Evolutionary conservation across 2,113 vertebrate species (phyloP).

Genomic region (Lethenteron reissneri): DNA sequence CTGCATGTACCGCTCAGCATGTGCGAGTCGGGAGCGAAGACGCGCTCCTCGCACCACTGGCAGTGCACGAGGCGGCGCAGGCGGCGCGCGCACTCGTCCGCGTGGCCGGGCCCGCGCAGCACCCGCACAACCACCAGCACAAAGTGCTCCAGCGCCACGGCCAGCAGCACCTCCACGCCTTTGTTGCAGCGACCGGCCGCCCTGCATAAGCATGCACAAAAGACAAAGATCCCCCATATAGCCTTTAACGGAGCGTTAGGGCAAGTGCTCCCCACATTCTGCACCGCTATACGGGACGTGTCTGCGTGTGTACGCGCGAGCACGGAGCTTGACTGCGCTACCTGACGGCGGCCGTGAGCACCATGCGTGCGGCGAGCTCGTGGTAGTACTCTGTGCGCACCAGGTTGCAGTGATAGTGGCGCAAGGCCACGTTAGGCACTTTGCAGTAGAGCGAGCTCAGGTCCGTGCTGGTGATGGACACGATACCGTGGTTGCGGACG

Average conservation of each 20-base stretch:
- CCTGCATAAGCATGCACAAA: conserved; percentile 17
- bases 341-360: conserved; percentile 58
- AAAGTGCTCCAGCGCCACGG: conserved; percentile 78
- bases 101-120: conserved; percentile 51
- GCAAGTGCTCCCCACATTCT: neutral
- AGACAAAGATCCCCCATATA: too few relatives aligned
- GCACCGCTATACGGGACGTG: neutral
- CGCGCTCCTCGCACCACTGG: conserved; percentile 89
- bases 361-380: conserved; percentile 63
- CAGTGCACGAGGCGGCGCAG: conserved; percentile 67
- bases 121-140: conserved; percentile 77
- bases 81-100: conserved; percentile 55
- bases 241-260: neutral
- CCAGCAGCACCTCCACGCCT: conserved; percentile 69
- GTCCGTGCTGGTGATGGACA: conserved; percentile 81
- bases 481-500: conserved; percentile 62
- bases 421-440: conserved; percentile 55
- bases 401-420: conserved; percentile 66
- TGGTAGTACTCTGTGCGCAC: conserved; percentile 82
- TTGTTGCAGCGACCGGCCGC: conserved; percentile 85
- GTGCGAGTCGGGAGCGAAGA: conserved; percentile 55
- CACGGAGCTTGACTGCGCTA: conserved; percentile 15
- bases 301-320: neutral
- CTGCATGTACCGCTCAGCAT: conserved; percentile 55
- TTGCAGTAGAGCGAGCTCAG: conserved; percentile 72